These are phyloP conservation scores for Desoria tigrina DNA, from an alignment of 2,888 invertebrate genomes.

Conservation along the genomic window DNA sequence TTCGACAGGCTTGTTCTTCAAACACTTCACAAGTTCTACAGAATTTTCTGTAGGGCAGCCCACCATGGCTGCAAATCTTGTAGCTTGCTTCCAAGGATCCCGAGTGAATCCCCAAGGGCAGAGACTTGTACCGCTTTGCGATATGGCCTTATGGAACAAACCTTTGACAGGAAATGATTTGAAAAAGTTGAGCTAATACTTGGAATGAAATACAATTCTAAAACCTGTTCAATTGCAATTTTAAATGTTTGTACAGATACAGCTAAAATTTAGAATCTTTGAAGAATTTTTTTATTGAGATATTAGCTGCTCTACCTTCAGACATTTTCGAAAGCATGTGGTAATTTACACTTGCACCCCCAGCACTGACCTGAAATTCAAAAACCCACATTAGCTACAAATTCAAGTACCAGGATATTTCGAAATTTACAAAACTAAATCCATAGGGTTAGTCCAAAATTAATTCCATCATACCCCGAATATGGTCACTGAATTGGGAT, in stretches of 20 bases:
- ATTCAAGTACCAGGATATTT: not conserved
- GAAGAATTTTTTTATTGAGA: too few species aligned
- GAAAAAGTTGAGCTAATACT: too few species aligned
- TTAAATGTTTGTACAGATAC: not conserved
- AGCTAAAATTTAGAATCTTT: too few species aligned
- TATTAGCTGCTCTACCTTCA: too few species aligned
- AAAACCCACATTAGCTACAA: not conserved
- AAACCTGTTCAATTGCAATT: not conserved
- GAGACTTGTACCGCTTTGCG: slow-evolving; percentile 37
- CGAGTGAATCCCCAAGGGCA: slow-evolving; percentile 42
- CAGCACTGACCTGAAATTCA: slow-evolving; percentile 17
- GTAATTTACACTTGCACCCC: slow-evolving; percentile 29
- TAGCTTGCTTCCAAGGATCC: slow-evolving; percentile 37
- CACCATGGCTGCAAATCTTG: slow-evolving; percentile 26
- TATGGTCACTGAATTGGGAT: slow-evolving; percentile 28
- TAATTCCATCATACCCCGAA: slow-evolving; percentile 25
- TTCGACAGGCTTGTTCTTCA: slow-evolving; percentile 19
- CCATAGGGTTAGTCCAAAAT: too few species aligned
- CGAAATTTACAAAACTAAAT: too few species aligned
- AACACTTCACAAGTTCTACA: slow-evolving; percentile 31
- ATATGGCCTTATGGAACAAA: slow-evolving; percentile 41
- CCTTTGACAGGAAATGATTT: slow-evolving; percentile 21
- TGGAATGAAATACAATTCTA: too few species aligned
- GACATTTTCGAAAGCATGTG: slow-evolving; percentile 35
- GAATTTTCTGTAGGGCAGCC: slow-evolving; percentile 38